phyloP scores from a whole-genome alignment of 1,140 invertebrate genomes.

The Nephila pilipes region DNA sequence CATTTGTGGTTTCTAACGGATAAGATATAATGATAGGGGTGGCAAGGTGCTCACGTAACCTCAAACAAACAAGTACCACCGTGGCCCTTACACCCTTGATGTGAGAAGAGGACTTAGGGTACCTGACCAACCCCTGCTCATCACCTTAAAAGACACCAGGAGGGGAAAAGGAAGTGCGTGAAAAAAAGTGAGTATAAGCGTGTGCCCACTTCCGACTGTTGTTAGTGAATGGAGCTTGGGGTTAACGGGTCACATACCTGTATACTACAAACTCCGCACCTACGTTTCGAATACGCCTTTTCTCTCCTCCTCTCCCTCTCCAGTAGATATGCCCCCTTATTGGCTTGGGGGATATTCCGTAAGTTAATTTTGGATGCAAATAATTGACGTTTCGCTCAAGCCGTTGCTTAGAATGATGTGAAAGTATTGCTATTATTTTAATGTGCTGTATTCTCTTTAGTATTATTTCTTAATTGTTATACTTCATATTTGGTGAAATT shows the following conservation, averaged over 20 bases:
- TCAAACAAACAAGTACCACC: constrained; percentile 55
- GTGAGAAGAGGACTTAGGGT: background rate
- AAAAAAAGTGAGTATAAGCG: constrained; percentile 4
- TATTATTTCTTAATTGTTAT: too few species aligned
- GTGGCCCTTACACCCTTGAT: constrained; percentile 14
- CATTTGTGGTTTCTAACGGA: constrained; percentile 52
- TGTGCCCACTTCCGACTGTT: constrained; percentile 67
- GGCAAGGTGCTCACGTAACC: constrained; percentile 13
- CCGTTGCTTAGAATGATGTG: too few species aligned
- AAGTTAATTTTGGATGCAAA: background rate
- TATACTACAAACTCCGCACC: constrained; percentile 11
- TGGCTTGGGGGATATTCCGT: background rate
- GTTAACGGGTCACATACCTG: constrained; percentile 33
- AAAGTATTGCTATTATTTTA: too few species aligned
- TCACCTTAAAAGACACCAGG: constrained; percentile 3
- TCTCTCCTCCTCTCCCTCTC: background rate
- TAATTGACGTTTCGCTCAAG: background rate
- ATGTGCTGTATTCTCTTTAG: too few species aligned
- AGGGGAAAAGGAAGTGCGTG: background rate
- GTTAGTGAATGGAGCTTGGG: constrained; percentile 28
- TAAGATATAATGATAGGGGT: constrained; percentile 55
- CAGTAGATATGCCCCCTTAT: background rate
- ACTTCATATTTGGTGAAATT: too few species aligned
- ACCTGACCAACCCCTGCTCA: constrained; percentile 33
- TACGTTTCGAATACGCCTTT: background rate